Evolutionary conservation across 2,888 invertebrate species (phyloP), one percentile per base, ranked within the genome.

Genomic region (Drosophila greeni): DNA sequence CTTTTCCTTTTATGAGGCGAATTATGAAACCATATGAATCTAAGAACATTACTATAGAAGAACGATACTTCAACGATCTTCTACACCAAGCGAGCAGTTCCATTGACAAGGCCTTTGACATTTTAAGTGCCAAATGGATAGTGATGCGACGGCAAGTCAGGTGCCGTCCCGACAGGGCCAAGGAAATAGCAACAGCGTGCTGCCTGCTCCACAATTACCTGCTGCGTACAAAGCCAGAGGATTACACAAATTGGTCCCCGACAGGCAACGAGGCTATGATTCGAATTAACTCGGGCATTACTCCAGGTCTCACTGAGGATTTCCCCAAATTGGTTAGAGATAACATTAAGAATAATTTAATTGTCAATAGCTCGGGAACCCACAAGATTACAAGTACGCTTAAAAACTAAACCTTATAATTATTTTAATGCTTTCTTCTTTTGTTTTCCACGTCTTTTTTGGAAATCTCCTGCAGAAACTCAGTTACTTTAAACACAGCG

Each of bases 381-480:
- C 11, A 26, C 42, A n/a, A 42, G 24, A 24, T 24, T 9, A 42
- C 24, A 42, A 16, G n/a, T 16, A 23, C 39, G 20, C 40, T 42
- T 42, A 42, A 42, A 29, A 29, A 29, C 18, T 45, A 29, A 45
- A 29, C 26, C 24, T 6, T 42, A 24, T 9, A 24, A 24, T 9
- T 26, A 42, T 6, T 26, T 29, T 5, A 29, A 20, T 29, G 18
- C 29, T 29, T 7, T 29, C 8, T 29, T 29, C 6, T 24, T 11
- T 45, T 45, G 29, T 29, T 18, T 45, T 18, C 29, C 8, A 1
- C 26, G 12, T 29, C 45, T 14, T 45, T 45, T 45, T 45, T 45
- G 8, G 45, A 29, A 18, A 45, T 29, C 18, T 45, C 45, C 29
- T 45, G 45, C 5, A 45, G 29, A 18, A 29, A 45, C 45, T 45